Evolutionary conservation across 2,113 vertebrate genomes (phyloP), one percentile per base, ranked within the genome.

Genomic region (Aptenodytes patagonicus): DNA sequence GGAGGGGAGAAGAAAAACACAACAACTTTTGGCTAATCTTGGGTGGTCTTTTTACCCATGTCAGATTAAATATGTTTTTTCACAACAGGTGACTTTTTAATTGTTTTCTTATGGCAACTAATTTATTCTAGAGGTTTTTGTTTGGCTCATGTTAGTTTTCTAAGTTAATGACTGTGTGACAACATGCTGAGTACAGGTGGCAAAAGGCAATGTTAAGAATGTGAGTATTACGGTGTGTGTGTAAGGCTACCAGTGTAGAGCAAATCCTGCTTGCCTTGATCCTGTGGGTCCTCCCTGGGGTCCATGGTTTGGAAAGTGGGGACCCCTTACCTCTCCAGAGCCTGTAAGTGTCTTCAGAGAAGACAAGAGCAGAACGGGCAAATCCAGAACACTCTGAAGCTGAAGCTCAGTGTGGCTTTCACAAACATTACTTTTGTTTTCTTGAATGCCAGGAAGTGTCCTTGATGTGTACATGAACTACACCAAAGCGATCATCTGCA

Each of bases 81-180:
- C 97, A 97, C 97, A 97, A 98, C 97, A 98, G 97, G 97, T 98
- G 97, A 98, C 95, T 97, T 97, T 98, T 98, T 95, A 98, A 98
- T 98, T 98, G 96, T 98, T 98, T 98, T 98, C 97, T 96, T 98
- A 97, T 92, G 96, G 95, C 68, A 97, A 96, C 83, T 94, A 87
- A 96, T 97, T 98, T 97, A 97, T 97, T 98, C 96, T 89, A 94
- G 44, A 68, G 9, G 52, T 49, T 96, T 98, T 97, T 98, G 93
- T 98, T 98, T 97, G 93, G 80, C 91, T 97, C 17, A 2, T 90
- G 83, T 92, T 98, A 91, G 69, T 97, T 98, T 98, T 97, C 96
- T 94, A 93, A 97, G 96, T 97, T 98, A 98, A 98, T 89, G 91
- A 92, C 95, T 96, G 66, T n/a, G 24, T 97, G 98, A 98, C 93